phyloP scores from a whole-genome alignment of 2,797 vertebrate genomes.

The Mormyrops boulengeri region DNA sequence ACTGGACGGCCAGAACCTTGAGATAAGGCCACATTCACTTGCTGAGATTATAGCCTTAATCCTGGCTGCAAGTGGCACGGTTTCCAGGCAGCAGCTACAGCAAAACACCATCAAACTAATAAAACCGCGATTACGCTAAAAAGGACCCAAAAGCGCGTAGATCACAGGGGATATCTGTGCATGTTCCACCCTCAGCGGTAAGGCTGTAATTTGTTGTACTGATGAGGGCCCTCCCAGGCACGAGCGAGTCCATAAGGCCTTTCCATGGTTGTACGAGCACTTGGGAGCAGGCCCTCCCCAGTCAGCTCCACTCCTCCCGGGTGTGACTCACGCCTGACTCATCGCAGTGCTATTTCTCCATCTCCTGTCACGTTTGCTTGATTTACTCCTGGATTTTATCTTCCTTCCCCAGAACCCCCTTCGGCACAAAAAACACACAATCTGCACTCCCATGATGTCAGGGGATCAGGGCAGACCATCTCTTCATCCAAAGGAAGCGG shows the following conservation, averaged over 20 bases:
- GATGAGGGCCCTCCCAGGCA: background rate
- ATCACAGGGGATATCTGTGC: background rate
- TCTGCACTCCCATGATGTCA: background rate
- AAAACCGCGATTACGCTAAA: background rate
- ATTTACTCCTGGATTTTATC: constrained; percentile 47
- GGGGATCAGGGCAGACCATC: background rate
- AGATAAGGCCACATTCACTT: background rate
- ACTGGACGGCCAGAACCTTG: background rate
- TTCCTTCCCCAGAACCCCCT: constrained; percentile 18
- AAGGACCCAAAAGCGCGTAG: background rate
- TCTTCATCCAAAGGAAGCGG: background rate
- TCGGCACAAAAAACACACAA: background rate
- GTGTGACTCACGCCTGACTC: constrained; percentile 64
- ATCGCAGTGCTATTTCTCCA: constrained; percentile 60
- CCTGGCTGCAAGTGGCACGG: background rate
- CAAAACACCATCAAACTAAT: background rate
- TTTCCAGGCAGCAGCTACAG: background rate
- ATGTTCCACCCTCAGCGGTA: background rate
- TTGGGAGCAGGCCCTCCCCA: background rate
- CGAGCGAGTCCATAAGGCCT: background rate
- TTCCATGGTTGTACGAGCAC: background rate
- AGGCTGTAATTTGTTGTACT: background rate
- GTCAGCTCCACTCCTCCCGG: constrained; percentile 39
- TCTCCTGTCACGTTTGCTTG: constrained; percentile 63
- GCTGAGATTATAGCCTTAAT: background rate